phyloP scores from a whole-genome alignment of 2,888 invertebrate genomes.

The Euphydryas editha region DNA sequence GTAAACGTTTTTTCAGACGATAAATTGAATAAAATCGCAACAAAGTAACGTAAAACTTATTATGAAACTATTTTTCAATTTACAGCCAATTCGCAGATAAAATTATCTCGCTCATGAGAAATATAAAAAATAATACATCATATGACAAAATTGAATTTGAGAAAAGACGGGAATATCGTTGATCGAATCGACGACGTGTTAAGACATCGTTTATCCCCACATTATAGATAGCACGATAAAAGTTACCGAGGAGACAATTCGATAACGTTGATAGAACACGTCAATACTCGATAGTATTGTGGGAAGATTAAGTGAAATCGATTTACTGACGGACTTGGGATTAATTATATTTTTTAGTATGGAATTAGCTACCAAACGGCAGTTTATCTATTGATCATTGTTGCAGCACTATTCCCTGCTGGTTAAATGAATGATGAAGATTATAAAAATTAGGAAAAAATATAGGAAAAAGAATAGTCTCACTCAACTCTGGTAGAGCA shows the following conservation, averaged over 20 bases:
- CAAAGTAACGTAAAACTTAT: not conserved
- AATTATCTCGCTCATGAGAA: not conserved
- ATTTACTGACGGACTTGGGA: not conserved
- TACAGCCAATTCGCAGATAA: not conserved
- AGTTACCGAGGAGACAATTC: not conserved
- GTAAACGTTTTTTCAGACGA: not conserved
- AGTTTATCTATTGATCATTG: not conserved
- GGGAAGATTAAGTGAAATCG: not conserved
- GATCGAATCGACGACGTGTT: not conserved
- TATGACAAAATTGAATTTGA: slow-evolving; percentile 24
- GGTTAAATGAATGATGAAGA: no score
- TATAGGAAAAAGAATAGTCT: no score
- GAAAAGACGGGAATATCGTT: slow-evolving; percentile 22
- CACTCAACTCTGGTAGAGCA: no score
- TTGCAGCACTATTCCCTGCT: no score
- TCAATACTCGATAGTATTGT: not conserved
- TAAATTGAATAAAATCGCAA: not conserved
- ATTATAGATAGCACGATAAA: slow-evolving; percentile 1
- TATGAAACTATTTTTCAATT: not conserved
- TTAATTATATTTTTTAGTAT: not conserved
- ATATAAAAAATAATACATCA: not conserved
- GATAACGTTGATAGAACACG: not conserved
- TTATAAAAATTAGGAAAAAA: no score
- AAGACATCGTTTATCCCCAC: slow-evolving; percentile 1
- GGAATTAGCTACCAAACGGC: not conserved